phyloP scores from a whole-genome alignment of 2,797 vertebrate species.

The Hypotaenidia philippensis region DNA sequence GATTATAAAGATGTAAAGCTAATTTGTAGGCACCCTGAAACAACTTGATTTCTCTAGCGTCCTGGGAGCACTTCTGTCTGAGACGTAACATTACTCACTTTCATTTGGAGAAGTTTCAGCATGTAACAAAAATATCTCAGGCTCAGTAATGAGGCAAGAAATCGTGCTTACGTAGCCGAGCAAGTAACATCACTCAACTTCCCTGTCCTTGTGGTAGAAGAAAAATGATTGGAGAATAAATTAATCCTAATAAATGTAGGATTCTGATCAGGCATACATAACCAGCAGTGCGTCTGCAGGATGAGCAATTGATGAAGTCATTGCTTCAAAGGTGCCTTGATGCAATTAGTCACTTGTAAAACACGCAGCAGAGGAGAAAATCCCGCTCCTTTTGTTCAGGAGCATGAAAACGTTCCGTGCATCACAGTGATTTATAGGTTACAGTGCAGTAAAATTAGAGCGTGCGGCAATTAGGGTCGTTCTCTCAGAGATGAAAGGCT shows the following conservation, averaged over 20 bases:
- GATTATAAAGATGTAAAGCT: neutral
- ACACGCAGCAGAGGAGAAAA: slow-evolving; percentile 42
- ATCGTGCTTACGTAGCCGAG: slow-evolving; percentile 60
- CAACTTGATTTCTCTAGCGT: neutral
- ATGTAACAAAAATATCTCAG: slow-evolving; percentile 47
- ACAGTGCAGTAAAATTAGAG: slow-evolving; percentile 47
- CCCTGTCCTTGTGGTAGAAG: slow-evolving; percentile 25
- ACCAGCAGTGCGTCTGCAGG: slow-evolving; percentile 1
- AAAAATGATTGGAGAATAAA: slow-evolving; percentile 61
- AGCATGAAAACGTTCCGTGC: neutral
- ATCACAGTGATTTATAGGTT: slow-evolving; percentile 50
- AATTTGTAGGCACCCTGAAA: slow-evolving; percentile 28
- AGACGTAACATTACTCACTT: slow-evolving; percentile 37
- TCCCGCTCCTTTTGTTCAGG: slow-evolving; percentile 41
- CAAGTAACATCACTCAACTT: slow-evolving; percentile 55
- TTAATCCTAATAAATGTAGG: slow-evolving; percentile 64
- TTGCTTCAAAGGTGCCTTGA: slow-evolving; percentile 63
- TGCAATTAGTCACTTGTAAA: slow-evolving; percentile 68
- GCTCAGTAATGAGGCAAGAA: slow-evolving; percentile 70
- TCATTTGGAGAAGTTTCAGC: slow-evolving; percentile 53
- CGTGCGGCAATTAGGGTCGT: neutral
- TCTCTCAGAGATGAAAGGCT: slow-evolving; percentile 26
- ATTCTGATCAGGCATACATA: slow-evolving; percentile 44
- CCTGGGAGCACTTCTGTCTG: neutral
- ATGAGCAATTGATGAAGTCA: slow-evolving; percentile 68